Evolutionary conservation across 1,140 invertebrate species (phyloP).

Genomic region (Lucilia sericata): DNA sequence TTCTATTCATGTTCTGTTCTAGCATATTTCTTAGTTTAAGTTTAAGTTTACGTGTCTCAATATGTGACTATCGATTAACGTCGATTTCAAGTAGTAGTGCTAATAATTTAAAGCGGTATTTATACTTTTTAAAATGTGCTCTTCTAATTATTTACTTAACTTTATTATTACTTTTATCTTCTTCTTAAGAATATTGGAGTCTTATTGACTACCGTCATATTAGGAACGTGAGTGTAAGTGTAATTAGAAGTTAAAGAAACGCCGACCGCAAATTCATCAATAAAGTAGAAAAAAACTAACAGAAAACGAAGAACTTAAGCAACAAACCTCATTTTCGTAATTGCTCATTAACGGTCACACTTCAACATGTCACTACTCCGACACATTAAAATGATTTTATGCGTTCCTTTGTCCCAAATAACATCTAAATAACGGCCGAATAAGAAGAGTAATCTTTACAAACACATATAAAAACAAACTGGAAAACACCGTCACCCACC

Average conservation of each 20-base stretch:
- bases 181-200: neutral
- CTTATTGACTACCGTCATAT: neutral
- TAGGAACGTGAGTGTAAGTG: neutral
- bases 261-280: neutral
- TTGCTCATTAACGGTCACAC: constrained; percentile 67
- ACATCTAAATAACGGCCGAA: neutral
- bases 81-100: too few species aligned
- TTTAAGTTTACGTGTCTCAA: too few species aligned
- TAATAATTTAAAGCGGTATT: too few species aligned
- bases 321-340: constrained; percentile 50
- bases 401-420: neutral
- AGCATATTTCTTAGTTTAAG: too few species aligned
- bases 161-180: neutral
- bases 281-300: neutral
- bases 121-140: too few species aligned
- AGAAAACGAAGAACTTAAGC: constrained; percentile 4
- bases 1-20: too few species aligned
- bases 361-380: constrained; percentile 59
- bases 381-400: constrained; percentile 28
- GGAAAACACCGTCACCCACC: too few species aligned
- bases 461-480: too few species aligned
- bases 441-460: neutral
- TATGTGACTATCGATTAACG: too few species aligned
- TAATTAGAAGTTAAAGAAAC: neutral
- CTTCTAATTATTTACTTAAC: too few species aligned